phyloP scores from a whole-genome alignment of 1,140 invertebrate genomes.

The Acromyrmex echinatior region DNA sequence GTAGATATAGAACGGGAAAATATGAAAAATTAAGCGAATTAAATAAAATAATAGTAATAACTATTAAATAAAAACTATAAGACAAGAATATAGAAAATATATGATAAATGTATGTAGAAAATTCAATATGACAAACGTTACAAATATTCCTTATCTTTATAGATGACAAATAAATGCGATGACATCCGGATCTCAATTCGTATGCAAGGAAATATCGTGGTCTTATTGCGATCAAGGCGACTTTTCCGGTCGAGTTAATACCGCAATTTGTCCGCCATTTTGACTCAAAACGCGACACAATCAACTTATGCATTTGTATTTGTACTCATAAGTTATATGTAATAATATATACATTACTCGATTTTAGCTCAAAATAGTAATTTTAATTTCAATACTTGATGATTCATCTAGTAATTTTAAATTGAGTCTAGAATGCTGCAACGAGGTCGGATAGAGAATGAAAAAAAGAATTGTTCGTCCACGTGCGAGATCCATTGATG shows the following conservation, averaged over 20 bases:
- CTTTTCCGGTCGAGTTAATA: background rate
- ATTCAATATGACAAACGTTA: background rate
- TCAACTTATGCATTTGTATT: too few relatives aligned
- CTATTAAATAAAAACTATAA: background rate
- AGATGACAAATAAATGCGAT: background rate
- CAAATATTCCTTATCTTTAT: background rate
- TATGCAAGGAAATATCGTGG: background rate
- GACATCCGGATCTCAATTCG: background rate
- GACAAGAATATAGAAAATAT: background rate
- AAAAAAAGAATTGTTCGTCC: background rate
- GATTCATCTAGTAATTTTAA: too few relatives aligned
- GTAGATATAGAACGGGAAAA: background rate
- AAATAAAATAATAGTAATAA: background rate
- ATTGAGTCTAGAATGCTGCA: background rate
- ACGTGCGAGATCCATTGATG: background rate
- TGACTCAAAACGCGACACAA: too few relatives aligned
- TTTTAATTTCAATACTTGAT: too few relatives aligned
- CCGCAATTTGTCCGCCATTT: too few relatives aligned
- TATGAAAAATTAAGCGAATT: background rate
- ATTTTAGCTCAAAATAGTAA: too few relatives aligned
- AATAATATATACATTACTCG: too few relatives aligned
- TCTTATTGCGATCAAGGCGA: constrained; percentile 24
- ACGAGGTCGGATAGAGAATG: background rate
- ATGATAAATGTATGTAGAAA: background rate
- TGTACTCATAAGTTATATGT: too few relatives aligned